A percentile compares a stretch with the other conserved stretches of the same genome.
These are phyloP conservation scores for Apogon talboti DNA, from an alignment of 2,797 vertebrate genomes.

Conservation along the genomic window DNA sequence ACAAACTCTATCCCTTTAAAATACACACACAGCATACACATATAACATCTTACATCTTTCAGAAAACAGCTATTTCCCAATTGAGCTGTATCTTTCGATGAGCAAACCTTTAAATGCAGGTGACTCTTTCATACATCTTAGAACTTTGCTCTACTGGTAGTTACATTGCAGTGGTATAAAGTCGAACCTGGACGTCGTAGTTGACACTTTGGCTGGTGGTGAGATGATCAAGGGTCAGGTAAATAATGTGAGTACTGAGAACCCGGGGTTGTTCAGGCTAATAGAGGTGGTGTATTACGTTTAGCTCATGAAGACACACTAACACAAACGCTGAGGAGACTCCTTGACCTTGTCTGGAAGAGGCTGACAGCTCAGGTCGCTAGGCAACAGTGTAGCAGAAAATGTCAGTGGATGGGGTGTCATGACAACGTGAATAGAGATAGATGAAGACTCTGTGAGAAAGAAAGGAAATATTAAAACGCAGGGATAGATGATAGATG, in stretches of 20 bases:
- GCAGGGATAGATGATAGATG: constrained; percentile 7
- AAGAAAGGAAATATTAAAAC: constrained; percentile 7
- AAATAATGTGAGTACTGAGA: constrained; percentile 21
- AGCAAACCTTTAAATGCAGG: neutral
- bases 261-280: constrained; percentile 16
- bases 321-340: no score
- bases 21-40: neutral
- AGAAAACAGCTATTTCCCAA: neutral
- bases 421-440: constrained; percentile 56
- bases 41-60: neutral
- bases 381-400: constrained; percentile 66
- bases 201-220: constrained; percentile 10
- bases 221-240: constrained; percentile 10
- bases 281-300: constrained; percentile 38
- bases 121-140: neutral
- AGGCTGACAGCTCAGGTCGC: constrained; percentile 61
- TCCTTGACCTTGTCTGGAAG: constrained; percentile 68
- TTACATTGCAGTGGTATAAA: neutral
- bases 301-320: constrained; percentile 30
- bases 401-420: constrained; percentile 59
- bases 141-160: neutral
- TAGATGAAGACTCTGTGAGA: constrained; percentile 30
- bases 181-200: constrained; percentile 1
- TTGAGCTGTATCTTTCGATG: neutral
- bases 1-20: neutral